Conservation (phyloP, 2,113 vertebrate genomes). For the Plecturocebus donacophilus region DNA sequence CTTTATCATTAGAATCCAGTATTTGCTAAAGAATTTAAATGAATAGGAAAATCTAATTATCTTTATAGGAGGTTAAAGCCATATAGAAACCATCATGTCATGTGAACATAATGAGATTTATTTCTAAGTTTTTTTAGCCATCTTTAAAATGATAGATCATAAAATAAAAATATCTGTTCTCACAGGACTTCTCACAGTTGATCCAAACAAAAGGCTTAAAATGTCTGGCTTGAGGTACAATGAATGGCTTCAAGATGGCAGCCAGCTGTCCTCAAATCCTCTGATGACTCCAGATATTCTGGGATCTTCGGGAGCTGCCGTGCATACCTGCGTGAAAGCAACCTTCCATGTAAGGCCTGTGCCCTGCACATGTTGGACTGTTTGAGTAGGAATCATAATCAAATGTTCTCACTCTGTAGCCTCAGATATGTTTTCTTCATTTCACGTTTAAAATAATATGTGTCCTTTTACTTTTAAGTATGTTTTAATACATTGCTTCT, state of each 20-base stretch:
- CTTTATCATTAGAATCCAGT: background rate
- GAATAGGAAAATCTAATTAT: background rate
- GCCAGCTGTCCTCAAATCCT: conserved; percentile 97
- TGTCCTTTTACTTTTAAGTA: background rate
- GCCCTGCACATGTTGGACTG: accelerated
- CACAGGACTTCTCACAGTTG: conserved; percentile 96
- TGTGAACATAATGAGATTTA: background rate
- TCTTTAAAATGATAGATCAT: conserved; percentile 30
- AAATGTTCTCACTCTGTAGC: background rate
- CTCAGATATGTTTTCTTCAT: background rate
- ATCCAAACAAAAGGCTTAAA: conserved; percentile 98
- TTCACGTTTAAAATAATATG: background rate
- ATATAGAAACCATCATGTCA: background rate
- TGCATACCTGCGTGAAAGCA: conserved; percentile 97
- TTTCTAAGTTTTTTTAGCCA: background rate
- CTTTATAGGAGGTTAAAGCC: background rate
- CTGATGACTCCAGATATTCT: conserved; percentile 98
- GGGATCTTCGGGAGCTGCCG: conserved; percentile 94
- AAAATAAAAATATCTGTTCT: conserved; percentile 61
- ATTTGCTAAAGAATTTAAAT: background rate
- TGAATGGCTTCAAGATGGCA: conserved; percentile 97
- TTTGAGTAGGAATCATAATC: background rate
- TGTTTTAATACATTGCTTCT: background rate
- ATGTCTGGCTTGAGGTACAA: conserved; percentile 97
- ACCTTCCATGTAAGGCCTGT: conserved; percentile 94